Percentiles rank a stretch among this genome's conserved stretches.
phyloP scores from a whole-genome alignment of 2,113 vertebrate genomes.

The Genyomyrus donnyi region DNA sequence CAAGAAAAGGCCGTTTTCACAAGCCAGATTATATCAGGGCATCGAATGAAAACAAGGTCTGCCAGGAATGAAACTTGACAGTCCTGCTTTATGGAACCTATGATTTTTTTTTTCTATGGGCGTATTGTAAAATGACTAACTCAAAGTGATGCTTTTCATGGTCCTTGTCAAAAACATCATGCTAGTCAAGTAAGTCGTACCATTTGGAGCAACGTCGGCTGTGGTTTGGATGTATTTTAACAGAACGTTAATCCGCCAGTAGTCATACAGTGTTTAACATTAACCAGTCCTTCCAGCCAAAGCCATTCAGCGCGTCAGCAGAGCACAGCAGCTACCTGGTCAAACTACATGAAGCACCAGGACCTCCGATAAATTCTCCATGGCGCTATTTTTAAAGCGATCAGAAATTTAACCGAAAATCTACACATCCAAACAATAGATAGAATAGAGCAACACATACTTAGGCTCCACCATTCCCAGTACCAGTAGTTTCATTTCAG shows the following conservation, averaged over 20 bases:
- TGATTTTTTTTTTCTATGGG: neutral
- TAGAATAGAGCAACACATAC: neutral
- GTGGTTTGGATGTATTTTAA: neutral
- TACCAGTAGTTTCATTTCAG: neutral
- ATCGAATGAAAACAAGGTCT: neutral
- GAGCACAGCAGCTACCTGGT: neutral
- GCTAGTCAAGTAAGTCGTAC: neutral
- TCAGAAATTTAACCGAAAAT: neutral
- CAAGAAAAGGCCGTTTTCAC: neutral
- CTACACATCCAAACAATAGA: neutral
- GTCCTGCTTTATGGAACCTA: neutral
- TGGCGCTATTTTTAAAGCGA: neutral
- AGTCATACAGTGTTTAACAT: neutral
- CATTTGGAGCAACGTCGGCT: neutral
- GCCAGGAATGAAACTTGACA: neutral
- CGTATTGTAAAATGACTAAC: neutral
- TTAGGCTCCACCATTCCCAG: neutral
- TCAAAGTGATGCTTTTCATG: neutral
- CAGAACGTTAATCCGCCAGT: neutral
- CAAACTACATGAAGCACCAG: neutral
- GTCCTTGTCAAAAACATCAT: neutral
- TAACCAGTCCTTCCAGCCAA: neutral
- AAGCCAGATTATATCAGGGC: neutral
- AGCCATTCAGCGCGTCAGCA: neutral
- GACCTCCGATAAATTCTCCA: neutral